phyloP scores from a whole-genome alignment of 2,797 vertebrate species.

The Thripadectes ignobilis region DNA sequence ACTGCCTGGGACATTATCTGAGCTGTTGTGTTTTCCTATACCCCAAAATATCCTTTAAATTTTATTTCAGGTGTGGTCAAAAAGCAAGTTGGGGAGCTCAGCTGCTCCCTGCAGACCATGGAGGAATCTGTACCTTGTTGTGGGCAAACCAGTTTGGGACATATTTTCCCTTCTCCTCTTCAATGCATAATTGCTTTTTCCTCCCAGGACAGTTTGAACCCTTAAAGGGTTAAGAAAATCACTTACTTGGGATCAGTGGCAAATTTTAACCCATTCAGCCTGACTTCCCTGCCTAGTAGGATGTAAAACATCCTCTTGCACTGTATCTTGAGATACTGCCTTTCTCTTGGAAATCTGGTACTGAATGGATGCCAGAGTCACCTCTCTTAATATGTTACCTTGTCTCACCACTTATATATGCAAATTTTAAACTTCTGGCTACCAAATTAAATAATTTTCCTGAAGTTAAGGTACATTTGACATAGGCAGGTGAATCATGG shows the following conservation, averaged over 20 bases:
- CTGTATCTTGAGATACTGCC: not conserved
- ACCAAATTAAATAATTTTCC: not conserved
- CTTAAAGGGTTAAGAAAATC: conserved; percentile 75
- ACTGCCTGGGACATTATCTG: conserved; percentile 81
- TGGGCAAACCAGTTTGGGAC: conserved; percentile 67
- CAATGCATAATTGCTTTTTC: conserved; percentile 76
- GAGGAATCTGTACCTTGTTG: conserved; percentile 62
- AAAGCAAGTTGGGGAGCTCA: conserved; percentile 43
- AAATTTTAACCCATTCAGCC: conserved; percentile 78
- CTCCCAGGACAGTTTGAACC: conserved; percentile 71
- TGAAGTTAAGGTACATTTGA: not conserved
- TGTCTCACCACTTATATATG: not conserved
- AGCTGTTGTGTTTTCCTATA: conserved; percentile 70
- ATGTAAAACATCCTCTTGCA: conserved; percentile 44
- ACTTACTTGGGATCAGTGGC: conserved; percentile 65
- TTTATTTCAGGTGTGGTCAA: conserved; percentile 71
- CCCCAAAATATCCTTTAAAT: conserved; percentile 73
- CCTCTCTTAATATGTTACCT: not conserved
- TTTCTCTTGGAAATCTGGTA: conserved; percentile 21
- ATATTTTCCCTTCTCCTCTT: conserved; percentile 68
- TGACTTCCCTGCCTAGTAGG: conserved; percentile 62
- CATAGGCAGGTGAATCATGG: not conserved
- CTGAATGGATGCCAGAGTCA: not conserved
- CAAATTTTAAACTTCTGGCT: not conserved
- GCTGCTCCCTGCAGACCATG: conserved; percentile 55